Conservation (phyloP, 2,888 invertebrate genomes). For the Chaetogeoica ovagalla region DNA sequence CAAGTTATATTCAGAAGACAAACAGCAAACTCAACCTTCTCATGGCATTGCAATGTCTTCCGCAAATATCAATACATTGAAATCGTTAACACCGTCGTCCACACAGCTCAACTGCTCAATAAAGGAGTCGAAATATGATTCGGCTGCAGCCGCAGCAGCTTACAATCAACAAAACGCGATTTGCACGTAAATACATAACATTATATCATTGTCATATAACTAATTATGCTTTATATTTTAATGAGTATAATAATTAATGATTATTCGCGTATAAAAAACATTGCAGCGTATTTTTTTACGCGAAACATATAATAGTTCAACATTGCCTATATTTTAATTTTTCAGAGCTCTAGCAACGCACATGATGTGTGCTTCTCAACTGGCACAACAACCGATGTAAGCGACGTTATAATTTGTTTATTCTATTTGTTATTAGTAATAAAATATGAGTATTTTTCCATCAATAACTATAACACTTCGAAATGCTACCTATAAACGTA, state of each 20-base stretch:
- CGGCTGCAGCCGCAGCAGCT: slow-evolving; percentile 97
- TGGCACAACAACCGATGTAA: slow-evolving; percentile 89
- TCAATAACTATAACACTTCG: too few relatives aligned
- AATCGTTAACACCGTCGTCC: slow-evolving; percentile 6
- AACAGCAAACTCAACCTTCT: slow-evolving; percentile 3
- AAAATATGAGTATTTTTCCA: too few relatives aligned
- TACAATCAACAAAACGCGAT: slow-evolving; percentile 96
- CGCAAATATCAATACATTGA: slow-evolving; percentile 19
- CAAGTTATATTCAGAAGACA: slow-evolving; percentile 16
- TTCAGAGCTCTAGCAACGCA: slow-evolving; percentile 93
- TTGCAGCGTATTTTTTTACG: too few relatives aligned
- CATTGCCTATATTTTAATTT: background rate
- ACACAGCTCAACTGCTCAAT: slow-evolving; percentile 17
- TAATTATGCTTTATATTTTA: too few relatives aligned
- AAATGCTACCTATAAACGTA: too few relatives aligned
- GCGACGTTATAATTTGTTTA: slow-evolving; percentile 60
- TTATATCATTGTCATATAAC: too few relatives aligned
- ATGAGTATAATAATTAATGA: too few relatives aligned
- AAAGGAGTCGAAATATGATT: slow-evolving; percentile 55
- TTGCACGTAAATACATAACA: slow-evolving; percentile 77
- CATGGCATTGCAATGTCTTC: slow-evolving; percentile 16
- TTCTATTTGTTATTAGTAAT: too few relatives aligned
- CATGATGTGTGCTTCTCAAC: slow-evolving; percentile 85
- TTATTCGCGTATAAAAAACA: too few relatives aligned
- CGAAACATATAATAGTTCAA: too few relatives aligned